Percentiles rank a stretch among this genome's conserved stretches.
Evolutionary conservation across 1,140 invertebrate species (phyloP).

Genomic region (Aphelenchoides besseyi): DNA sequence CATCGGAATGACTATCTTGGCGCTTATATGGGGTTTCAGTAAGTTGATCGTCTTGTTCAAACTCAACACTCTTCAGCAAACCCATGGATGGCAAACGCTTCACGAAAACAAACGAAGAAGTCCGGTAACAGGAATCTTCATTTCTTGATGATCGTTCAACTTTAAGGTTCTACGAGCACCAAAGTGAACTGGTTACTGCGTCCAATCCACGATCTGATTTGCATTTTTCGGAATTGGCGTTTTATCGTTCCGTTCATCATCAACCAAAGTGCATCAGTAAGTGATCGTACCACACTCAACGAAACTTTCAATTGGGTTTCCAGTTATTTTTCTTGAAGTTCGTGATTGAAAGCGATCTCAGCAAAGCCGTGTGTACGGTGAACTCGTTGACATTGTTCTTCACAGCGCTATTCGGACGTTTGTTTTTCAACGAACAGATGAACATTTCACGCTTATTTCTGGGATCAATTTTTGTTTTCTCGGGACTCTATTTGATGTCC

Average conservation of each 20-base stretch:
- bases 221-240: slow-evolving; percentile 3
- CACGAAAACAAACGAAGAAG: slow-evolving; percentile 1
- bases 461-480: slow-evolving; percentile 2
- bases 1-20: slow-evolving; percentile 10
- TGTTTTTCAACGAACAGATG: slow-evolving; percentile 12
- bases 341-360: slow-evolving; percentile 12
- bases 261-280: slow-evolving; percentile 20
- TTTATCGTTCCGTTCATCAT: slow-evolving; percentile 13
- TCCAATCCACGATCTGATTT: slow-evolving; percentile 1
- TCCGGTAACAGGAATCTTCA: too few species aligned
- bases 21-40: slow-evolving; percentile 1
- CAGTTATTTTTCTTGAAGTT: slow-evolving; percentile 8
- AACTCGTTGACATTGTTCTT: slow-evolving; percentile 19
- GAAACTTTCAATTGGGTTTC: not conserved
- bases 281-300: not conserved
- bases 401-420: slow-evolving; percentile 5
- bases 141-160: not conserved
- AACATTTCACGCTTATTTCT: not conserved
- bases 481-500: slow-evolving; percentile 11
- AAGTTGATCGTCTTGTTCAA: not conserved
- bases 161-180: not conserved
- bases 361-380: slow-evolving; percentile 9
- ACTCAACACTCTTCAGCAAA: not conserved
- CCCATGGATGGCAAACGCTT: not conserved
- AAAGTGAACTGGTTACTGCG: not conserved